These are phyloP conservation scores for Cyclophora albipunctata DNA, from an alignment of 2,888 invertebrate genomes.

Conservation along the genomic window DNA sequence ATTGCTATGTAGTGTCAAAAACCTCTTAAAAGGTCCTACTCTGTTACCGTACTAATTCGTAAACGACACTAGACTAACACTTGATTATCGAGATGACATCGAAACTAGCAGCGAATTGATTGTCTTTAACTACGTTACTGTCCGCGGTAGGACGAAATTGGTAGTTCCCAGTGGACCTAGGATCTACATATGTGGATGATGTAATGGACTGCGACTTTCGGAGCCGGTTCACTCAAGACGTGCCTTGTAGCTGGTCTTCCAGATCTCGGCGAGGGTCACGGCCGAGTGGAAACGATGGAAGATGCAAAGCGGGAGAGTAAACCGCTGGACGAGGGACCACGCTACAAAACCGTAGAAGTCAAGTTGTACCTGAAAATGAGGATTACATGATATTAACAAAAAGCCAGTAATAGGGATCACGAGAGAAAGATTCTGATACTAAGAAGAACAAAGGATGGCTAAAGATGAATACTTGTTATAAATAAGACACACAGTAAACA, in stretches of 20 bases:
- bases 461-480: too few relatives aligned
- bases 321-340: constrained; percentile 94
- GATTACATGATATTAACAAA: background rate
- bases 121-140: constrained; percentile 61
- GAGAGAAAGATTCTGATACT: too few relatives aligned
- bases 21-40: constrained; percentile 28
- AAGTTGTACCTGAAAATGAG: constrained; percentile 79
- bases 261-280: constrained; percentile 94
- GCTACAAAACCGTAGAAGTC: constrained; percentile 95
- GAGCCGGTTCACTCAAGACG: constrained; percentile 82
- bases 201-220: constrained; percentile 37
- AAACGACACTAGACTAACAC: constrained; percentile 48
- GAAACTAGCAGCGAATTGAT: constrained; percentile 53
- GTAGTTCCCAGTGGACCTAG: constrained; percentile 36
- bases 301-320: constrained; percentile 94
- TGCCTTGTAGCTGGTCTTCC: constrained; percentile 96
- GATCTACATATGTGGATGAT: constrained; percentile 22
- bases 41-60: constrained; percentile 43
- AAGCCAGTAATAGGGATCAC: background rate
- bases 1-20: constrained; percentile 24
- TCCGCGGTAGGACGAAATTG: constrained; percentile 67
- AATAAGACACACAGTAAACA: too few relatives aligned
- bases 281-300: constrained; percentile 98
- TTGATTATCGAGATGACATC: constrained; percentile 51
- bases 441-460: too few relatives aligned